phyloP scores from a whole-genome alignment of 2,797 vertebrate genomes.

The Lacerta agilis region DNA sequence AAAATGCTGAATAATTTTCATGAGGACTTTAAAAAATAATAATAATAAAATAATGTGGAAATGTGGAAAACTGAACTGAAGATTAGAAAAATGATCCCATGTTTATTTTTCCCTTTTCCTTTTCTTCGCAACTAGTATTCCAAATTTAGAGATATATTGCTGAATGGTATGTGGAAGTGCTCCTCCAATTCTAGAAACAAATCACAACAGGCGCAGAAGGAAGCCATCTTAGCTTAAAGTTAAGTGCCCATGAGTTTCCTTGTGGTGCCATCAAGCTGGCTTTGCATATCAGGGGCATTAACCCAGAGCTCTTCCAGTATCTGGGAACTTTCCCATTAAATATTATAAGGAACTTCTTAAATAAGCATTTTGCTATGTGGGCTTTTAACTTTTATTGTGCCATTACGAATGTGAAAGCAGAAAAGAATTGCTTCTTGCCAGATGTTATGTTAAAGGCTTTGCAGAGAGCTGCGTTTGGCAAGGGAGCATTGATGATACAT shows the following conservation, averaged over 20 bases:
- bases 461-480: conserved; percentile 57
- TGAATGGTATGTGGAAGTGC: too few species aligned
- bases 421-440: conserved; percentile 63
- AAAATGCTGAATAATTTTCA: too few species aligned
- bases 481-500: conserved; percentile 59
- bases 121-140: too few species aligned
- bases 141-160: not conserved
- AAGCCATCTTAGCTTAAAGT: not conserved
- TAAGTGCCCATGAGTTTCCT: not conserved
- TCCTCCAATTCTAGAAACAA: not conserved
- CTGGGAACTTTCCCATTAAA: conserved; percentile 7
- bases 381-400: conserved; percentile 53
- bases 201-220: not conserved
- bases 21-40: too few species aligned
- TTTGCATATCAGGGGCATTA: not conserved
- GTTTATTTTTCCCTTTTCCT: too few species aligned
- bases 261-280: not conserved
- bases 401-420: conserved; percentile 62
- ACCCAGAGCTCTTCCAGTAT: not conserved
- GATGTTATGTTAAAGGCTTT: conserved; percentile 66
- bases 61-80: too few species aligned
- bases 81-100: too few species aligned
- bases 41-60: too few species aligned
- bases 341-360: conserved; percentile 37
- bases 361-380: conserved; percentile 31